These are phyloP conservation scores for Nasonia longicornis DNA, from an alignment of 1,140 invertebrate genomes.

Conservation along the genomic window DNA sequence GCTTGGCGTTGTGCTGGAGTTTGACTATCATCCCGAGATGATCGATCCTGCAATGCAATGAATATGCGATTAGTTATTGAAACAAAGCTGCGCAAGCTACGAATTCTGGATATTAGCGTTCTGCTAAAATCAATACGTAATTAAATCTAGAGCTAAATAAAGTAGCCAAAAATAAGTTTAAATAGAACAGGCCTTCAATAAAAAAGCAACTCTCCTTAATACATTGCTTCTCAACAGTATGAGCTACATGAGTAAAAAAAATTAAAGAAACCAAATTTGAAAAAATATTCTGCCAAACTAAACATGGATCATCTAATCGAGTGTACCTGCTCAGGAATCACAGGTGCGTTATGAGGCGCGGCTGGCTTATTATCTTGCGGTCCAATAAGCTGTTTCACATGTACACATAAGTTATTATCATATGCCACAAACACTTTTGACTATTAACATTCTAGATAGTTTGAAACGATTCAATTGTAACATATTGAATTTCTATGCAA, in stretches of 20 bases:
- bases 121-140: slow-evolving; percentile 27
- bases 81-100: too few species aligned
- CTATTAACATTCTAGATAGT: slow-evolving; percentile 1
- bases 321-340: slow-evolving; percentile 69
- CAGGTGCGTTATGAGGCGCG: slow-evolving; percentile 67
- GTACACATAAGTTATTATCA: slow-evolving; percentile 57
- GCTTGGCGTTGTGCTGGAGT: slow-evolving; percentile 95
- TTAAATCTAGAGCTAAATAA: slow-evolving; percentile 15
- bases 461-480: background rate
- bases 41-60: slow-evolving; percentile 60
- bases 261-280: slow-evolving; percentile 36
- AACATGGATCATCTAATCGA: slow-evolving; percentile 36
- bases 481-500: background rate
- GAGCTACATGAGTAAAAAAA: slow-evolving; percentile 40
- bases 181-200: slow-evolving; percentile 20
- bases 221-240: background rate
- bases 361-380: slow-evolving; percentile 67
- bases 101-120: background rate
- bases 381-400: slow-evolving; percentile 67
- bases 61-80: background rate
- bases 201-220: slow-evolving; percentile 8
- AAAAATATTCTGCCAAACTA: slow-evolving; percentile 32
- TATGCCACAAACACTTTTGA: slow-evolving; percentile 41
- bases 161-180: slow-evolving; percentile 30
- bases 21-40: slow-evolving; percentile 77